Conservation (phyloP, 2,113 vertebrate species). For the Marmota flaviventris region DNA sequence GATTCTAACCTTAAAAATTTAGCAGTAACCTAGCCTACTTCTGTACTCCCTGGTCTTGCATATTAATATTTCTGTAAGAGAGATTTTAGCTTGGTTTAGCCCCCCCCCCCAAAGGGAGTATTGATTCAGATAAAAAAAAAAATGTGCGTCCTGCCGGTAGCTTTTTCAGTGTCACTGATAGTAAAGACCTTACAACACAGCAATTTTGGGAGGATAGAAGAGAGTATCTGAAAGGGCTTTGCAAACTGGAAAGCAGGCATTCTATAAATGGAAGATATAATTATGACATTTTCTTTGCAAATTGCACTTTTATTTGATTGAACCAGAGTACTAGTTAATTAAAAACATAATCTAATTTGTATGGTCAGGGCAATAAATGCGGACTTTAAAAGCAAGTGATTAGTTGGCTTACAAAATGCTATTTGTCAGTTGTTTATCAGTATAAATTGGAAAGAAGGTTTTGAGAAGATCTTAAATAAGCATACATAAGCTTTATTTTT, state of each 20-base stretch:
- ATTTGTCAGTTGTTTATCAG: conserved; percentile 28
- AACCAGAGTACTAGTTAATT: conserved; percentile 31
- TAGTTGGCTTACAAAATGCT: conserved; percentile 47
- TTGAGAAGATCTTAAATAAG: conserved; percentile 49
- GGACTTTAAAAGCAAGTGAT: conserved; percentile 44
- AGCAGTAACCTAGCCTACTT: conserved; percentile 38
- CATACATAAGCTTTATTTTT: conserved; percentile 12
- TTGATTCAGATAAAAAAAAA: conserved; percentile 67
- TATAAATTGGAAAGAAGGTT: conserved; percentile 22
- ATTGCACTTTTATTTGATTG: conserved; percentile 17
- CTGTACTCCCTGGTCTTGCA: conserved; percentile 7
- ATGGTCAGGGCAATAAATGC: background rate
- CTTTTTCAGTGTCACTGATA: conserved; percentile 69
- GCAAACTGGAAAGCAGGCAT: conserved; percentile 47
- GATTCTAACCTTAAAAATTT: conserved; percentile 46
- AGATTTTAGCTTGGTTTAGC: conserved; percentile 64
- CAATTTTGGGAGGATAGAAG: conserved; percentile 55
- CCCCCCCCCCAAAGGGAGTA: conserved; percentile 73
- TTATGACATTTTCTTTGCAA: background rate
- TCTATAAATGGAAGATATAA: background rate
- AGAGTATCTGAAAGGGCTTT: conserved; percentile 48
- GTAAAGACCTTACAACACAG: conserved; percentile 75
- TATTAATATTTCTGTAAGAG: conserved; percentile 64
- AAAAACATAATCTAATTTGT: conserved; percentile 20
- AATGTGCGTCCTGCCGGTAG: conserved; percentile 31